phyloP scores from a whole-genome alignment of 1,140 invertebrate species.

The Mylabris phalerata region DNA sequence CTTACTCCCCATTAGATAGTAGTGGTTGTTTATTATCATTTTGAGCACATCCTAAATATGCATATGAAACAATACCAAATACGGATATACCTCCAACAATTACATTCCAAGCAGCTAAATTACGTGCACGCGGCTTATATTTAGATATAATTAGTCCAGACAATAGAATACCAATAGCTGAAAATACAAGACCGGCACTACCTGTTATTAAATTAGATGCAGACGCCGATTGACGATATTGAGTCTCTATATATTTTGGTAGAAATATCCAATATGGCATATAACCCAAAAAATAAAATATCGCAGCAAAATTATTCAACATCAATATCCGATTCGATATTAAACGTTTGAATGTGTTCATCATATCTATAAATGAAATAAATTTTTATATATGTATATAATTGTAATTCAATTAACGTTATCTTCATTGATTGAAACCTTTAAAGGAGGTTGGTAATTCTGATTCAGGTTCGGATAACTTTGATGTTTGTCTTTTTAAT shows the following conservation, averaged over 20 bases:
- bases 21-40: conserved; percentile 49
- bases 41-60: conserved; percentile 61
- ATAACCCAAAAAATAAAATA: conserved; percentile 65
- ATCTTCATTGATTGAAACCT: conserved; percentile 26
- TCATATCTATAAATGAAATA: conserved; percentile 46
- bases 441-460: conserved; percentile 37
- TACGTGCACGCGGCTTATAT: conserved; percentile 60
- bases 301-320: conserved; percentile 59
- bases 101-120: conserved; percentile 67
- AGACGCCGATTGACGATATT: conserved; percentile 65
- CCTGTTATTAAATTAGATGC: conserved; percentile 62
- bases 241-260: conserved; percentile 70
- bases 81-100: conserved; percentile 59
- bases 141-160: conserved; percentile 63
- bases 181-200: conserved; percentile 62
- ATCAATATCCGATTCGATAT: conserved; percentile 59
- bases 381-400: neutral
- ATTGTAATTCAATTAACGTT: neutral
- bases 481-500: conserved; percentile 42
- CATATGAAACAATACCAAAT: conserved; percentile 57
- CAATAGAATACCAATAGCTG: conserved; percentile 61
- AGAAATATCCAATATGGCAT: conserved; percentile 70
- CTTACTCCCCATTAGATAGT: conserved; percentile 44
- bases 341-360: conserved; percentile 55
- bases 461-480: conserved; percentile 32